These are phyloP conservation scores for Dysdera silvatica DNA, from an alignment of 1,140 invertebrate genomes.

Conservation along the genomic window DNA sequence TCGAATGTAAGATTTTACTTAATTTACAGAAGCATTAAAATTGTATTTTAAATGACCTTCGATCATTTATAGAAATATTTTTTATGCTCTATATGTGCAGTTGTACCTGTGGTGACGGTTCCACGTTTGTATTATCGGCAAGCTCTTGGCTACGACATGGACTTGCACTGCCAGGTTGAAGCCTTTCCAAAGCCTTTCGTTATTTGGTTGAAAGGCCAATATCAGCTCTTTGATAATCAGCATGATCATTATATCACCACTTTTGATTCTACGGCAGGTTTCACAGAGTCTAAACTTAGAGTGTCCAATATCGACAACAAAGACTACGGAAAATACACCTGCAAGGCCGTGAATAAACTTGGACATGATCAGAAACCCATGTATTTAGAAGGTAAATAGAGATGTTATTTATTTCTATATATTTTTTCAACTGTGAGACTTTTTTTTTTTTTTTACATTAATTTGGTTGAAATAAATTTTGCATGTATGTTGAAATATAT, in stretches of 20 bases:
- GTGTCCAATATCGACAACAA: slow-evolving; percentile 83
- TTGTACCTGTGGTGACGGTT: slow-evolving; percentile 69
- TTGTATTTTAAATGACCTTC: background rate
- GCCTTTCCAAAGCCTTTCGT: slow-evolving; percentile 87
- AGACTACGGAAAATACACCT: slow-evolving; percentile 77
- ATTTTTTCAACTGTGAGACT: background rate
- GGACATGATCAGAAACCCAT: slow-evolving; percentile 65
- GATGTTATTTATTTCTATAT: background rate
- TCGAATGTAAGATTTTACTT: slow-evolving; percentile 51
- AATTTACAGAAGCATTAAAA: background rate
- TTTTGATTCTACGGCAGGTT: slow-evolving; percentile 83
- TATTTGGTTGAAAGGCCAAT: slow-evolving; percentile 73
- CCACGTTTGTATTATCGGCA: slow-evolving; percentile 62
- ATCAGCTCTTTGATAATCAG: slow-evolving; percentile 71
- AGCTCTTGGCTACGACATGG: slow-evolving; percentile 85
- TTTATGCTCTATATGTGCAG: slow-evolving; percentile 17
- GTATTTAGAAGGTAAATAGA: slow-evolving; percentile 53
- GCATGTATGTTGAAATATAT: background rate
- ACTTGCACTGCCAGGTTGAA: slow-evolving; percentile 82
- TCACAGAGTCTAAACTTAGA: slow-evolving; percentile 75
- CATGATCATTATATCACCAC: slow-evolving; percentile 72
- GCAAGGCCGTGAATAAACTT: slow-evolving; percentile 78
- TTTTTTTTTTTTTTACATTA: background rate
- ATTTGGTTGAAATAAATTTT: background rate
- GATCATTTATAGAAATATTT: background rate